Evolutionary conservation across 2,797 vertebrate genomes (phyloP), one percentile per base, ranked within the genome.

Genomic region (Tadarida brasiliensis): DNA sequence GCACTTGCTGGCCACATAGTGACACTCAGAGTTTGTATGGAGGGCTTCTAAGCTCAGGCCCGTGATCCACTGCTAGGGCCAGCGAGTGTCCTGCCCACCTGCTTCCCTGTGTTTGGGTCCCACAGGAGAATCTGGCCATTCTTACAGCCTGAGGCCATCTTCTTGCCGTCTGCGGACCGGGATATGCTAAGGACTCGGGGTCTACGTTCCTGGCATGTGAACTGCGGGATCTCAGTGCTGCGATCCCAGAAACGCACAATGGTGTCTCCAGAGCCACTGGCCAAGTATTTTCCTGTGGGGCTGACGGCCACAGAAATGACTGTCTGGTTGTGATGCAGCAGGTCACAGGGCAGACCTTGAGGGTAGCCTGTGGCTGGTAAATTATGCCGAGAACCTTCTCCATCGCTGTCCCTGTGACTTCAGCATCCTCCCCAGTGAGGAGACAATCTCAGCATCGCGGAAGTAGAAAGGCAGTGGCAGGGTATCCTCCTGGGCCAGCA

Each of bases 181-280:
- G 99, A 98, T 10, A 99, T 99, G 97, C 98, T 99, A 94, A 99
- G 98, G 85, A 99, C 99, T 99, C 99, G 99, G 96, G 99, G 99
- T 84, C 99, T 99, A 98, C 99, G 99, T 91, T 99, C 99, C 98
- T 98, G 99, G 97, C 99, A 98, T 0, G 99, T 99, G 98, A 99
- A 99, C 92, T 99, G 99, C 0, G 99, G 99, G 0, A 99, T 99
- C 98, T 99, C 99, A 0, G 99, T 99, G 84, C 91, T 99, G 97
- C 99, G 98, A 98, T 99, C 99, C 99, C 99, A 99, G 98, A 99
- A 99, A 22, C 99, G 99, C 2, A 99, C 99, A 0, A 99, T 99
- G 35, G 99, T 99, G 97, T 99, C 99, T 30, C 99, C 99, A 8
- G 99, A 99, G 82, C 99, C 99, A 0, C 99, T 99, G 8, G 99